Evolutionary conservation across 2,113 vertebrate genomes (phyloP).

Genomic region (Indri indri): DNA sequence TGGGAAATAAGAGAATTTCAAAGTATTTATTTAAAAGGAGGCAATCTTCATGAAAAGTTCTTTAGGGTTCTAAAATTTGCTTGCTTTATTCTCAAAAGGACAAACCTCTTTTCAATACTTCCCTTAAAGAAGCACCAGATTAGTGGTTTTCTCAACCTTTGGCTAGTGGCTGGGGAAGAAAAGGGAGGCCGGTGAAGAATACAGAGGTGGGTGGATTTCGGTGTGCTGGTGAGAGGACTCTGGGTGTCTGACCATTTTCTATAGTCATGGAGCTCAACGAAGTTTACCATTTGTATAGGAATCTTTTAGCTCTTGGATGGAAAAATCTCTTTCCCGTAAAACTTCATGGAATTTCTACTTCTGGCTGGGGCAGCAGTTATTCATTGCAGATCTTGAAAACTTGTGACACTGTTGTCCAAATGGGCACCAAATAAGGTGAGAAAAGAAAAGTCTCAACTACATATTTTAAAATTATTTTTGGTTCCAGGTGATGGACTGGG

Average conservation of each 20-base stretch:
- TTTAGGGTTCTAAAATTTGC: neutral
- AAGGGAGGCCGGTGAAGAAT: neutral
- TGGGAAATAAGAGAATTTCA: neutral
- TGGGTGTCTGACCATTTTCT: slow-evolving; percentile 38
- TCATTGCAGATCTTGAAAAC: slow-evolving; percentile 51
- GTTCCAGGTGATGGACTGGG: slow-evolving; percentile 48
- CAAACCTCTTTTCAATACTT: neutral
- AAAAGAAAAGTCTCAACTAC: slow-evolving; percentile 58
- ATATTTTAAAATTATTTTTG: slow-evolving; percentile 65
- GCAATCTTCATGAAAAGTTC: neutral
- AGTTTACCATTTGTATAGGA: slow-evolving; percentile 68
- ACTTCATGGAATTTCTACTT: slow-evolving; percentile 73
- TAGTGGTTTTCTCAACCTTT: neutral
- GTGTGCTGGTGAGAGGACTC: neutral
- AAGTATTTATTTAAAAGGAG: slow-evolving; percentile 13
- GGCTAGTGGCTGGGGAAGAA: neutral
- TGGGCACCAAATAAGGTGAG: slow-evolving; percentile 68
- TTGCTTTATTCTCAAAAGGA: slow-evolving; percentile 13
- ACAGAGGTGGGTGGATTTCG: neutral
- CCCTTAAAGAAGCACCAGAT: neutral
- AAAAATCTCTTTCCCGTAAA: slow-evolving; percentile 73
- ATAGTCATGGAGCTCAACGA: slow-evolving; percentile 49
- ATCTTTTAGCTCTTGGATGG: slow-evolving; percentile 65
- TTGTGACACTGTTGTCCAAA: slow-evolving; percentile 59
- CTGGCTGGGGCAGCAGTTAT: slow-evolving; percentile 55